Evolutionary conservation across 92 coral and sea anemone species (phyloP), one percentile per base, ranked within the genome.

Genomic region (Epizoanthus rinbou): DNA sequence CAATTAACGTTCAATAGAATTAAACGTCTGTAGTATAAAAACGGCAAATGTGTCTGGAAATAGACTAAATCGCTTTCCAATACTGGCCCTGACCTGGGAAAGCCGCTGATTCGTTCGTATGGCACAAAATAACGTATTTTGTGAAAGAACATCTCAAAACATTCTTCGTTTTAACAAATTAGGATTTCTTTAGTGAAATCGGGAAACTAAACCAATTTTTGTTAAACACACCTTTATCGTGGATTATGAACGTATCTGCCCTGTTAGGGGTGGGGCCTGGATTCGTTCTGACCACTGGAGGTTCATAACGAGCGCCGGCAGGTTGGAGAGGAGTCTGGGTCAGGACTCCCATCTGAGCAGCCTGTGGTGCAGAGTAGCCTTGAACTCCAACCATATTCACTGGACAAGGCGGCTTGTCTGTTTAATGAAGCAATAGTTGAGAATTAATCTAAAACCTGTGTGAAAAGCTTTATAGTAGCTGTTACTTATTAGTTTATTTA

Each of bases 371-470:
- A 6, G 57, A 33, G 41, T 21, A 78, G 5, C 72, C 54, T 57
- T 37, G 81, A 3, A 59, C 81, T 19, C 84, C 76, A 10, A 53
- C 85, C 75, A 52, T 25, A 21, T 81, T 81, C 22, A 81, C 85
- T 22, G 85, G 76, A 52, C 85, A 81, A 19, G 76, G 85, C n/a
- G 85, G 85, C 28, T 81, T 81, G 65, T 41, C 85, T 81, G 65
- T 69, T 21, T 3, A 28, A 10, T 56, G 3, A 17, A 67, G 5
- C 3, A 47, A 47, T 47, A 47, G 15, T 7, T 7, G 54, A 16
- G 7, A n/a, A 37, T 22, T 8, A 16, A 24, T 56, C 2, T 8
- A 28, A 13, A 13, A 21, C 43, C 43, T 37, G 43, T 37, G 43
- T 37, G 43, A 37, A 37, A 37, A 28, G 31, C 31, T 28, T 28